Percentiles rank a stretch among this genome's conserved stretches.
phyloP scores from a whole-genome alignment of 2,888 invertebrate genomes.

The Zygogramma bicolorata region DNA sequence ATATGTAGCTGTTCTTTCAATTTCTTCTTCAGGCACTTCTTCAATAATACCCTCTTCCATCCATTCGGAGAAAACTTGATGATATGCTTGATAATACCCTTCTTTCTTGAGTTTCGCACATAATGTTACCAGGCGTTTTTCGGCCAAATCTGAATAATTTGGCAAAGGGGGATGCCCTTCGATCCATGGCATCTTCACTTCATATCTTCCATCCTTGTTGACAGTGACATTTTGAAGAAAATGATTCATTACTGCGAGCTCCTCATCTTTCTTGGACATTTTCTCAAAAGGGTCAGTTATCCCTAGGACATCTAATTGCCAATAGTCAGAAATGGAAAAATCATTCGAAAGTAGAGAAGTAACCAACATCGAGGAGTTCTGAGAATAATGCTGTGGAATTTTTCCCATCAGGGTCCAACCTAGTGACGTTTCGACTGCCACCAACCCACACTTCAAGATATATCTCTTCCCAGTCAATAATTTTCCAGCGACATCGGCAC shows the following conservation, averaged over 20 bases:
- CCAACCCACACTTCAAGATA: background rate
- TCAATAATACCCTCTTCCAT: background rate
- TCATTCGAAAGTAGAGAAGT: background rate
- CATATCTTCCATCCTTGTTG: slow-evolving; percentile 25
- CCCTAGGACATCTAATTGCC: background rate
- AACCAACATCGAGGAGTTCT: background rate
- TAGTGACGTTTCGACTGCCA: background rate
- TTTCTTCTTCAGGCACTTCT: background rate
- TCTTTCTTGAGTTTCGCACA: background rate
- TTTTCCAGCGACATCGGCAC: background rate
- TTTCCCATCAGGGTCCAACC: background rate
- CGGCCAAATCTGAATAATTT: slow-evolving; percentile 19
- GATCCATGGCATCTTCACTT: slow-evolving; percentile 31
- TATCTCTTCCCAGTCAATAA: background rate
- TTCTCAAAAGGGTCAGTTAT: slow-evolving; percentile 1
- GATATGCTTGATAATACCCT: background rate
- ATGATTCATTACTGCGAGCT: background rate
- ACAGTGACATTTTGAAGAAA: background rate
- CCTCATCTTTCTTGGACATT: background rate
- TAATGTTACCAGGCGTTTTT: slow-evolving; percentile 15
- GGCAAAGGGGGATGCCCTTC: slow-evolving; percentile 17
- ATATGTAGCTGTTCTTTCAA: slow-evolving; percentile 30
- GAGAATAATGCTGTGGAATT: background rate
- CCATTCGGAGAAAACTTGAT: background rate
- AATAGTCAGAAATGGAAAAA: background rate